Evolutionary conservation across 2,797 vertebrate species (phyloP).

Genomic region (Poecilia velifera): DNA sequence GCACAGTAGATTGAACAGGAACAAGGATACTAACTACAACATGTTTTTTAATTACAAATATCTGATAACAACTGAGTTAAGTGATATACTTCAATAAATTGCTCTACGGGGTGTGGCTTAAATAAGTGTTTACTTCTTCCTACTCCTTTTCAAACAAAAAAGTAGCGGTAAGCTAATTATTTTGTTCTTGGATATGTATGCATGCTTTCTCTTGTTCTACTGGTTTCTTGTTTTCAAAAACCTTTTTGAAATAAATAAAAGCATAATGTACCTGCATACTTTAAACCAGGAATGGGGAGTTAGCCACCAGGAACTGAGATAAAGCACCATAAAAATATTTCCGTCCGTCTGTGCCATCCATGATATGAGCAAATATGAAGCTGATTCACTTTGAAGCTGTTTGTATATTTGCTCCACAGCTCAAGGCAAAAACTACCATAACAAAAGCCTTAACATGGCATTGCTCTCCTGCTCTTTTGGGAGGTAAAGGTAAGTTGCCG

Average conservation of each 20-base stretch:
- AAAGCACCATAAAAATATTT: neutral
- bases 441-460: conserved; percentile 5
- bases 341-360: neutral
- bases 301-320: neutral
- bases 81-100: no score
- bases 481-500: neutral
- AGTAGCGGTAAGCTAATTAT: no score
- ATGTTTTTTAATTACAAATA: no score
- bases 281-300: neutral
- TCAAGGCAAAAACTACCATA: conserved; percentile 1
- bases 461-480: neutral
- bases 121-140: no score
- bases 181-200: no score
- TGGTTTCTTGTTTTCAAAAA: no score
- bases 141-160: no score
- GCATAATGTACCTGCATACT: neutral
- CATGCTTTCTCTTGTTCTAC: no score
- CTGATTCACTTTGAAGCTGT: neutral
- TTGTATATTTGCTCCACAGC: neutral
- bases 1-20: no score
- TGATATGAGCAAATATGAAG: neutral
- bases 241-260: neutral
- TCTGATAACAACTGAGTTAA: no score
- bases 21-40: no score
- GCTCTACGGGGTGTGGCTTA: no score